Conservation (phyloP, 2,113 vertebrate species). For the Haplotaxodon microlepis region DNA sequence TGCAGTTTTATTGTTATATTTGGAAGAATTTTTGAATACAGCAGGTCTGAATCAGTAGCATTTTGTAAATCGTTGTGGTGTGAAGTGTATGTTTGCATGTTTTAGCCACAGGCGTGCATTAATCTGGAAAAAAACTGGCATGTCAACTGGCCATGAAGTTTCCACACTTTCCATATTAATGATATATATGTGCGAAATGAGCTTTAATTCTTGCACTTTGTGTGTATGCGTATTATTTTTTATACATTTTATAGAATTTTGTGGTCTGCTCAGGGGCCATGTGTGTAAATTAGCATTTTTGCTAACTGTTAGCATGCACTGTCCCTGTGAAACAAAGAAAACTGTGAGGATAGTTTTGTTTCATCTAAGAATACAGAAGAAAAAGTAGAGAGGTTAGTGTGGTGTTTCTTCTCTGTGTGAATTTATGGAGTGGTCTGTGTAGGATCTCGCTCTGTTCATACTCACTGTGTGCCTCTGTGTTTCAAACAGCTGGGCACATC, state of each 20-base stretch:
- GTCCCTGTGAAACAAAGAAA: not conserved
- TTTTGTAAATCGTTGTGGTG: not conserved
- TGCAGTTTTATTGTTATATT: not conserved
- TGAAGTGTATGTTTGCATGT: fast-evolving
- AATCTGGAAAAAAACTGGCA: not conserved
- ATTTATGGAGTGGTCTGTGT: not conserved
- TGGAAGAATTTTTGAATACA: not conserved
- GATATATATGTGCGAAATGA: fast-evolving
- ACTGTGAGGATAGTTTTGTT: not conserved
- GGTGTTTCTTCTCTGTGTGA: not conserved
- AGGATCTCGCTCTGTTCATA: fast-evolving
- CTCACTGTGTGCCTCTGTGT: not conserved
- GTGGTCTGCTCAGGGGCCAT: not conserved
- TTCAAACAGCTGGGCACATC: not conserved
- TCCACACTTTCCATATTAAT: not conserved
- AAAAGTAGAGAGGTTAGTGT: not conserved
- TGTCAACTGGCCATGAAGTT: not conserved
- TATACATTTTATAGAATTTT: not conserved
- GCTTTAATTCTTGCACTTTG: not conserved
- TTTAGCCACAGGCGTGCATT: not conserved
- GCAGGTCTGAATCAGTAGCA: not conserved
- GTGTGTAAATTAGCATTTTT: not conserved
- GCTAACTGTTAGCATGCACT: not conserved
- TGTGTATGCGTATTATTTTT: not conserved
- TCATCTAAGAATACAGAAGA: not conserved